phyloP scores from a whole-genome alignment of 2,113 vertebrate species.

The Cyrtonyx montezumae region DNA sequence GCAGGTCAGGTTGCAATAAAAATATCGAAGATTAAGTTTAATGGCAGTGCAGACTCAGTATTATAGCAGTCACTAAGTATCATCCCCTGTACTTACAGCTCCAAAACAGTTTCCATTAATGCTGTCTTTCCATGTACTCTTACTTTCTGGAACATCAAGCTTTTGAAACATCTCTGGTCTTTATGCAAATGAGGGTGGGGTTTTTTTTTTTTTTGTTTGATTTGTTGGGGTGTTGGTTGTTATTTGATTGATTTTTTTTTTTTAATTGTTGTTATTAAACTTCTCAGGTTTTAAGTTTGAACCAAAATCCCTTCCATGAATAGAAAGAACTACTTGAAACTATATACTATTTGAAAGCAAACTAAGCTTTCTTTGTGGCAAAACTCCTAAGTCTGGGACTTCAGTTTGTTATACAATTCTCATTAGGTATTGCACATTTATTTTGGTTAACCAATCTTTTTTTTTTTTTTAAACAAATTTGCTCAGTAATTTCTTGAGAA shows the following conservation, averaged over 20 bases:
- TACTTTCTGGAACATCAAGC: conserved; percentile 31
- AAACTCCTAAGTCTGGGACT: conserved; percentile 23
- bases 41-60: conserved; percentile 57
- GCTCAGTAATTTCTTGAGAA: background rate
- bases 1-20: conserved; percentile 61
- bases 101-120: conserved; percentile 47
- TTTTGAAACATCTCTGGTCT: background rate
- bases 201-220: background rate
- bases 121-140: conserved; percentile 25
- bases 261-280: background rate
- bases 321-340: conserved; percentile 3
- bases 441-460: conserved; percentile 10
- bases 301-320: conserved; percentile 21
- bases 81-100: conserved; percentile 43
- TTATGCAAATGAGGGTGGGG: background rate
- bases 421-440: conserved; percentile 32
- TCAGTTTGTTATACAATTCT: conserved; percentile 15
- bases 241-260: background rate
- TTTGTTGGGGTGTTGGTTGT: background rate
- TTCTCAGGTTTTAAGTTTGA: background rate
- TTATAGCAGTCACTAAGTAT: conserved; percentile 59
- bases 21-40: conserved; percentile 65
- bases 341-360: background rate
- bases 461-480: conserved; percentile 18
- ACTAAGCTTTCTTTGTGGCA: background rate